Percentiles rank a stretch among this genome's conserved stretches.
Conservation (phyloP, 2,888 invertebrate species). For the Coelopa pilipes region DNA sequence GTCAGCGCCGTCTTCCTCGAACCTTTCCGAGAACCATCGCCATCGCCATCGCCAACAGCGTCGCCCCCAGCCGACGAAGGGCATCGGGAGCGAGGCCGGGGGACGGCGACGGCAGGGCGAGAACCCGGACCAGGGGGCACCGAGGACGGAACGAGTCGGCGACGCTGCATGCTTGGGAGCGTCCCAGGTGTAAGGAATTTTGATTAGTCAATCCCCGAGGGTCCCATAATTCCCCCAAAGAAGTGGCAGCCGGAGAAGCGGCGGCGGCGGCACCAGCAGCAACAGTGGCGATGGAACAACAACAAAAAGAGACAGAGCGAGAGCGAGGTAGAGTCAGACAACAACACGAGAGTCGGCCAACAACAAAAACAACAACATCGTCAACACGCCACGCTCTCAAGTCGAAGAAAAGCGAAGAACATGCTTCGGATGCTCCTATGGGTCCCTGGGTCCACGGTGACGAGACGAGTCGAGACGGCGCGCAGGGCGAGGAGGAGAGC, state of each 20-base stretch:
- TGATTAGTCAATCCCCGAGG: constrained; percentile 67
- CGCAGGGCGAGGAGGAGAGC: too few species aligned
- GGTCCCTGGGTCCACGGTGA: neutral
- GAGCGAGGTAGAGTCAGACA: neutral
- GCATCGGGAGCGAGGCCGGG: too few species aligned
- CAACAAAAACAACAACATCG: constrained; percentile 18
- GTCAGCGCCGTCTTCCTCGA: constrained; percentile 39
- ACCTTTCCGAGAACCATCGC: constrained; percentile 32
- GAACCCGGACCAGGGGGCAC: neutral
- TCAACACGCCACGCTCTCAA: constrained; percentile 7
- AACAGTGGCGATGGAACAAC: too few species aligned
- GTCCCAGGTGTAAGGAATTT: constrained; percentile 66
- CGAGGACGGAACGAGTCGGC: neutral
- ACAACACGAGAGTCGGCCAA: too few species aligned
- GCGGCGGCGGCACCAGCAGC: too few species aligned
- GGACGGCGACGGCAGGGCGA: too few species aligned
- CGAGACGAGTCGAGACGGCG: too few species aligned
- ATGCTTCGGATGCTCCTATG: neutral
- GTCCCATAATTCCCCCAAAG: constrained; percentile 65
- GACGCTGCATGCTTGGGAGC: constrained; percentile 33
- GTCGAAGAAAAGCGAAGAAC: constrained; percentile 14
- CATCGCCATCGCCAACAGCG: constrained; percentile 21
- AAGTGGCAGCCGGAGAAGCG: constrained; percentile 37
- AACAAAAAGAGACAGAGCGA: constrained; percentile 34
- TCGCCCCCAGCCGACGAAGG: neutral